Conservation (phyloP, 2,797 vertebrate genomes). For the Siniperca scherzeri region DNA sequence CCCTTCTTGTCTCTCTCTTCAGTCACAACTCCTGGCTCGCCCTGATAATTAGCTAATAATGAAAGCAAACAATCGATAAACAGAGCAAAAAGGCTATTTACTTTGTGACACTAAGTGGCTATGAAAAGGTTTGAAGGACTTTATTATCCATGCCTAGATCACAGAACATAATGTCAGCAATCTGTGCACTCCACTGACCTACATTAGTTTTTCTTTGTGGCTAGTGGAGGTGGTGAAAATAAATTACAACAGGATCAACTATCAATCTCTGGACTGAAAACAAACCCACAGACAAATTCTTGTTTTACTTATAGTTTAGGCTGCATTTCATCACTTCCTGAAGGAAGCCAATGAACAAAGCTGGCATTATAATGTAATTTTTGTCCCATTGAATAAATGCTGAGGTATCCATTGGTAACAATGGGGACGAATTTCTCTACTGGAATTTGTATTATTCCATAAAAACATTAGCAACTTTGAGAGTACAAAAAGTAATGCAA, state of each 20-base stretch:
- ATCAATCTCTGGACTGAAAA: background rate
- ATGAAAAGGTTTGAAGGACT: slow-evolving; percentile 3
- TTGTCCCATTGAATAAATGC: background rate
- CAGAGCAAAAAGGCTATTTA: background rate
- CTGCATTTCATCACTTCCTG: background rate
- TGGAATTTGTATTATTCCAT: background rate
- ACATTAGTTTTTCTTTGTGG: background rate
- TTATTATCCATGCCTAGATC: background rate
- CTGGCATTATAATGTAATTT: background rate
- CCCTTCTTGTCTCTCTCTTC: background rate
- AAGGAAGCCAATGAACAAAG: background rate
- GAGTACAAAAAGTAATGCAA: background rate
- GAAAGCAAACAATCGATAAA: slow-evolving; percentile 11
- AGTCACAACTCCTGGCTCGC: background rate
- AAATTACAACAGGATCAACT: too few relatives aligned
- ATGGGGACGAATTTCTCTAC: background rate
- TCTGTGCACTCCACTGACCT: background rate
- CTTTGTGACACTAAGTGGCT: slow-evolving; percentile 7
- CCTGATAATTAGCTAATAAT: background rate
- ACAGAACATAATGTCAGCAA: background rate
- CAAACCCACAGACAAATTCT: background rate
- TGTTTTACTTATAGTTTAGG: background rate
- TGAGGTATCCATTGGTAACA: background rate
- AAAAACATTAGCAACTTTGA: background rate
- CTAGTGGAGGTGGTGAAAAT: too few relatives aligned